A percentile compares a stretch with the other conserved stretches of the same genome.
phyloP scores from a whole-genome alignment of 2,113 vertebrate genomes.

The Nibea coibor region DNA sequence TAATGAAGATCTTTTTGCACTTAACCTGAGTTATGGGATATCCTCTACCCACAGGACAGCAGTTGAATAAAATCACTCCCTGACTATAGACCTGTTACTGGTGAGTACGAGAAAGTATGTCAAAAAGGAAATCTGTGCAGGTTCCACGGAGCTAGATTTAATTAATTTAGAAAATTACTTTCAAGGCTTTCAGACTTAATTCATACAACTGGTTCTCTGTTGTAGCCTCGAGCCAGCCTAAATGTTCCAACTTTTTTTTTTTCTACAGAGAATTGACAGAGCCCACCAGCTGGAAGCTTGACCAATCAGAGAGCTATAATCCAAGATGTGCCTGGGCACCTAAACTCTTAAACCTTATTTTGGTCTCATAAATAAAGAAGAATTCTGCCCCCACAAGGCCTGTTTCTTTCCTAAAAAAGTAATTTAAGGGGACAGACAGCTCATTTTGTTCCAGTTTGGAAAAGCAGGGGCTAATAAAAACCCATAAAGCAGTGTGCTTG shows the following conservation, averaged over 20 bases:
- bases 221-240: neutral
- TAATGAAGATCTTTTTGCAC: slow-evolving; percentile 45
- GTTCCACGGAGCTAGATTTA: slow-evolving; percentile 16
- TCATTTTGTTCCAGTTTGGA: slow-evolving; percentile 4
- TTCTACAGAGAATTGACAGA: neutral
- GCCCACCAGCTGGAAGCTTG: neutral
- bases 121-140: slow-evolving; percentile 21
- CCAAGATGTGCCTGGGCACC: neutral
- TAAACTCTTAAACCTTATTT: slow-evolving; percentile 4
- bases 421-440: neutral
- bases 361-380: slow-evolving; percentile 4
- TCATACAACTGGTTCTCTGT: neutral
- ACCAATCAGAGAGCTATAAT: neutral
- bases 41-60: slow-evolving; percentile 6
- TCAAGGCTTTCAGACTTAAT: slow-evolving; percentile 8
- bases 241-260: neutral
- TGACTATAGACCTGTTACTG: slow-evolving; percentile 27
- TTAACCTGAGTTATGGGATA: slow-evolving; percentile 42
- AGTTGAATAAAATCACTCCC: slow-evolving; percentile 26
- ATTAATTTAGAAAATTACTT: slow-evolving; percentile 25
- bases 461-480: slow-evolving; percentile 9
- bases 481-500: neutral
- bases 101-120: slow-evolving; percentile 15
- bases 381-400: neutral
- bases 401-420: neutral